These are phyloP conservation scores for Caretta caretta DNA, from an alignment of 2,113 vertebrate species.

Conservation along the genomic window DNA sequence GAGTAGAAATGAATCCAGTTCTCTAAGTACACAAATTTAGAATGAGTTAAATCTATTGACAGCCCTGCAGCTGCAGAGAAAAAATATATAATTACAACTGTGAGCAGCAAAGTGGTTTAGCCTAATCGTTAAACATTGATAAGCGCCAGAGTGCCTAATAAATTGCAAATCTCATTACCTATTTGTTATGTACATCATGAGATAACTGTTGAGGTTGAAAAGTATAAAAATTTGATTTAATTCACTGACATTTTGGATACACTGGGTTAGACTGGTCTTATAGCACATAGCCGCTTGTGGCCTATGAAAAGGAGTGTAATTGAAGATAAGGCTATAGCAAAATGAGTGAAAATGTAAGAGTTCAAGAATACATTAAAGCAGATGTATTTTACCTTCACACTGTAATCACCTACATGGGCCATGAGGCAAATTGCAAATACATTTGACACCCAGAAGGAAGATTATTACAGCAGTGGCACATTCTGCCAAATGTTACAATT, in stretches of 20 bases:
- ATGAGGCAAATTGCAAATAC: conserved; percentile 60
- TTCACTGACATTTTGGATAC: conserved; percentile 59
- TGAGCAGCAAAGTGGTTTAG: conserved; percentile 40
- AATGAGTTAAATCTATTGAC: conserved; percentile 36
- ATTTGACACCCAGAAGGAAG: conserved; percentile 52
- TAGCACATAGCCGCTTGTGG: conserved; percentile 52
- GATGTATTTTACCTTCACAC: conserved; percentile 23
- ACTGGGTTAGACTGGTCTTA: conserved; percentile 46
- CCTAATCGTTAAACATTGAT: conserved; percentile 52
- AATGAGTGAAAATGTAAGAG: conserved; percentile 58
- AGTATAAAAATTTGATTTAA: conserved; percentile 73
- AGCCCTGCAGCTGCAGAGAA: conserved; percentile 4
- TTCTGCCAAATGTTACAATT: neutral
- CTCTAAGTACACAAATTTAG: neutral
- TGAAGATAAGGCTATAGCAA: conserved; percentile 65
- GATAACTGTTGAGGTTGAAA: conserved; percentile 63
- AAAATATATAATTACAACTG: conserved; percentile 35
- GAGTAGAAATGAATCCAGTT: neutral
- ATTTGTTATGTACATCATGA: conserved; percentile 67
- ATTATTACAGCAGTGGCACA: conserved; percentile 30
- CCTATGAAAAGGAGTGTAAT: conserved; percentile 49
- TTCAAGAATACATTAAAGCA: conserved; percentile 62
- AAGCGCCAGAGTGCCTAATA: conserved; percentile 50
- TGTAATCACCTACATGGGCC: conserved; percentile 40
- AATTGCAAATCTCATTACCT: conserved; percentile 75